Conservation (phyloP, 2,888 invertebrate genomes). For the Diarsia dahlii region DNA sequence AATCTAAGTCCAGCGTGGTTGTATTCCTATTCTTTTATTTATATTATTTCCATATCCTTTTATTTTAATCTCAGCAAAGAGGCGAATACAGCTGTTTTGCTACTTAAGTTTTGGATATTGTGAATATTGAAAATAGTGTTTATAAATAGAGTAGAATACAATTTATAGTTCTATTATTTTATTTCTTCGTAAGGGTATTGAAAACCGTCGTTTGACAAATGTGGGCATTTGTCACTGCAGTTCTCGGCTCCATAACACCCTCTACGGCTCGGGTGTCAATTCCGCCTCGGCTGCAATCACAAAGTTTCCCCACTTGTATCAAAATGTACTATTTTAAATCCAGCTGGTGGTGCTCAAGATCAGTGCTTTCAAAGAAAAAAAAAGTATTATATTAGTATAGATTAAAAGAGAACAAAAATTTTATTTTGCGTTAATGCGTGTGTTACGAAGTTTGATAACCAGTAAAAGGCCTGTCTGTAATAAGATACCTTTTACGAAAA, state of each 20-base stretch:
- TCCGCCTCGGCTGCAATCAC: neutral
- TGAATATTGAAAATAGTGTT: no score
- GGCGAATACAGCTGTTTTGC: no score
- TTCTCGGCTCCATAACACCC: neutral
- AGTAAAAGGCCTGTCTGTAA: neutral
- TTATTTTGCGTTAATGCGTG: neutral
- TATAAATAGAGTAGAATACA: no score
- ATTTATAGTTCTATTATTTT: no score
- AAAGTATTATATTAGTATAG: neutral
- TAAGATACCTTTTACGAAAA: neutral
- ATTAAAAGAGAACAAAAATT: neutral
- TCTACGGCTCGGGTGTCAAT: no score
- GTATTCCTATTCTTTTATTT: no score
- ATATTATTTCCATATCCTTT: no score
- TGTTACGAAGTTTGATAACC: neutral
- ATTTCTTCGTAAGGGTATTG: no score
- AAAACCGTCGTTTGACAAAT: no score
- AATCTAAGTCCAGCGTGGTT: neutral
- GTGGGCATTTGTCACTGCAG: neutral
- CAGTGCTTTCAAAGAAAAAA: neutral
- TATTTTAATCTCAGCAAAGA: no score
- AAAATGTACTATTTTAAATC: neutral
- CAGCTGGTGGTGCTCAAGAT: rapidly evolving
- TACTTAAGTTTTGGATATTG: no score
- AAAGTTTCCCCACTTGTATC: neutral